Conservation (phyloP, 2,888 invertebrate species). For the Hoplodrina blanda region DNA sequence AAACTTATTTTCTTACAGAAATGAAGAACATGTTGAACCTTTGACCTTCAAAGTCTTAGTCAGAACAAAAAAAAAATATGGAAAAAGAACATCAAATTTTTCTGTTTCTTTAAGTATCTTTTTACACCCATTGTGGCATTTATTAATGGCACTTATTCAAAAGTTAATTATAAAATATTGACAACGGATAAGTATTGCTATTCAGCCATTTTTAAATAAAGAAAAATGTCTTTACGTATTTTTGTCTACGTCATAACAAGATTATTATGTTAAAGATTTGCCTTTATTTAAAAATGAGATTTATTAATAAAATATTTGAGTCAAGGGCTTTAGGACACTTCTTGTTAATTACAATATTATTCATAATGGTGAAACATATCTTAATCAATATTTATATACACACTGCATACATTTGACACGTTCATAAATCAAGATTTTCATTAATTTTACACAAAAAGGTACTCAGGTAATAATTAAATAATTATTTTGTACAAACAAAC, state of each 20-base stretch:
- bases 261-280: conserved; percentile 45
- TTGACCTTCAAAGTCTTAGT: too few species aligned
- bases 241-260: conserved; percentile 27
- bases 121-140: too few species aligned
- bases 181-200: too few species aligned
- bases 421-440: conserved; percentile 48
- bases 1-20: too few species aligned
- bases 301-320: conserved; percentile 10
- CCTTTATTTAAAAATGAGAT: conserved; percentile 29
- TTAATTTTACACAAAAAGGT: conserved; percentile 63
- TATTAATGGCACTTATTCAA: not conserved
- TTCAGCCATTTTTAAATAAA: conserved; percentile 4
- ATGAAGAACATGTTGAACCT: too few species aligned
- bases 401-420: conserved; percentile 50
- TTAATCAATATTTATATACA: conserved; percentile 47
- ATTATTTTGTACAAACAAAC: conserved; percentile 66
- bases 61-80: too few species aligned
- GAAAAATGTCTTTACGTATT: conserved; percentile 27
- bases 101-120: too few species aligned
- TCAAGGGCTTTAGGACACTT: conserved; percentile 29
- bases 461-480: conserved; percentile 64
- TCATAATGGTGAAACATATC: conserved; percentile 38
- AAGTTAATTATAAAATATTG: not conserved
- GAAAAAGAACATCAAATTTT: too few species aligned
- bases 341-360: conserved; percentile 23